phyloP scores from a whole-genome alignment of 37 sponge, comb jelly and placozoan species.

The Tethya wilhelma region DNA sequence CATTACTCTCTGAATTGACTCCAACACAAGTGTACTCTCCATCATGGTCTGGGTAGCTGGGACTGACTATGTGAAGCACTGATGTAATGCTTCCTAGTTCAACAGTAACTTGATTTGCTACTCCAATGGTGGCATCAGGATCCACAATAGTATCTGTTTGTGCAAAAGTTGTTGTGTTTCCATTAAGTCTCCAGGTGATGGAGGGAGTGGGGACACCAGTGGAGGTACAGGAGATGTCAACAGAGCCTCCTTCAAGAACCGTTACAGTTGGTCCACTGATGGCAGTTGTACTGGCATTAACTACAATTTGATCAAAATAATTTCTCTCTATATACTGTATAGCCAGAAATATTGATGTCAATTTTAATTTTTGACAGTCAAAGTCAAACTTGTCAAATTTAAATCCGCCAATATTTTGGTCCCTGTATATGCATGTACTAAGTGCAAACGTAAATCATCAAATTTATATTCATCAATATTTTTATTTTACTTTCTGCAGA shows the following conservation, averaged over 20 bases:
- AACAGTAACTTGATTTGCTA: not conserved
- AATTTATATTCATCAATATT: too few relatives aligned
- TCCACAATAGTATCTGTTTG: not conserved
- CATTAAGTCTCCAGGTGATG: constrained; percentile 36
- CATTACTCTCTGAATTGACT: not conserved
- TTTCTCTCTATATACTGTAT: too few relatives aligned
- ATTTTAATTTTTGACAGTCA: too few relatives aligned
- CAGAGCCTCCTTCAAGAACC: constrained; percentile 29
- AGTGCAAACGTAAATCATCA: too few relatives aligned
- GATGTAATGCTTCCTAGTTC: constrained; percentile 4
- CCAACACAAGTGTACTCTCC: constrained; percentile 36
- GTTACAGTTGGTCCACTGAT: not conserved
- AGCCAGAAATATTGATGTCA: too few relatives aligned
- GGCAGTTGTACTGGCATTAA: constrained; percentile 1
- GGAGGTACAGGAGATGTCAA: constrained; percentile 40
- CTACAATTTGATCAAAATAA: too few relatives aligned
- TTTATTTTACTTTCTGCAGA: too few relatives aligned
- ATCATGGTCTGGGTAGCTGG: constrained; percentile 22
- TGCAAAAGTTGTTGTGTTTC: not conserved
- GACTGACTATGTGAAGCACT: constrained; percentile 19
- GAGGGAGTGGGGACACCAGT: constrained; percentile 38
- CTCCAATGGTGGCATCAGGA: not conserved
- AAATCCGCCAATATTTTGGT: too few relatives aligned
- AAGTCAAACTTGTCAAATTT: too few relatives aligned
- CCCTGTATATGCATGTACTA: too few relatives aligned